Evolutionary conservation across 2,113 vertebrate genomes (phyloP).

Genomic region (Proterorhinus semilunaris): DNA sequence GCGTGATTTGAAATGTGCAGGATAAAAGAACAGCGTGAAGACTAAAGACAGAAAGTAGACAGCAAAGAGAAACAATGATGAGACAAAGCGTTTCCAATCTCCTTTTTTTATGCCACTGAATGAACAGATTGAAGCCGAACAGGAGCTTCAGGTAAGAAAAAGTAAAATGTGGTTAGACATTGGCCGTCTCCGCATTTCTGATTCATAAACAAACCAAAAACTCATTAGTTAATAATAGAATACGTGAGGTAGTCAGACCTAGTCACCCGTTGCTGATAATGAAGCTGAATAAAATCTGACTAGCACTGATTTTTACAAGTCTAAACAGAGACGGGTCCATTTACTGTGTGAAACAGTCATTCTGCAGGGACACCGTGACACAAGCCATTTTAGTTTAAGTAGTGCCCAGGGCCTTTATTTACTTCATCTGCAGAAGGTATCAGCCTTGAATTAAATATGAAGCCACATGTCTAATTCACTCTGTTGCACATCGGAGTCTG

Average conservation of each 20-base stretch:
- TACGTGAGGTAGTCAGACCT: slow-evolving; percentile 38
- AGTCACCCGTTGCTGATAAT: slow-evolving; percentile 13
- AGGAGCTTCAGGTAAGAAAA: slow-evolving; percentile 25
- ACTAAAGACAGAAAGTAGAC: slow-evolving; percentile 34
- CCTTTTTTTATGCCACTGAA: slow-evolving; percentile 20
- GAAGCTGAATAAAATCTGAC: slow-evolving; percentile 26
- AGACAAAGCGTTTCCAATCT: slow-evolving; percentile 51
- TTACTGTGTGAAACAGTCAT: slow-evolving; percentile 5
- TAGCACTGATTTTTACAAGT: slow-evolving; percentile 12
- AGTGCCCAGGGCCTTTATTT: slow-evolving; percentile 13
- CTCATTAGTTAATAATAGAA: slow-evolving; percentile 46
- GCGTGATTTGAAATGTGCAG: slow-evolving; percentile 52
- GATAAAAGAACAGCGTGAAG: slow-evolving; percentile 30
- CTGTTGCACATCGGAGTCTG: background rate
- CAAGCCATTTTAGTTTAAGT: slow-evolving; percentile 5
- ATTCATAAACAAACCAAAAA: slow-evolving; percentile 60
- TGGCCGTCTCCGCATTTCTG: slow-evolving; percentile 44
- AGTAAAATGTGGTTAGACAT: slow-evolving; percentile 49
- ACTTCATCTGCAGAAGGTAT: slow-evolving; percentile 6
- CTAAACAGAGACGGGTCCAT: slow-evolving; percentile 1
- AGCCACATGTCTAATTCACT: slow-evolving; percentile 10
- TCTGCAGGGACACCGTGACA: background rate
- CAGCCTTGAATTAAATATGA: slow-evolving; percentile 13
- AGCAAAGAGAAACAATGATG: slow-evolving; percentile 31
- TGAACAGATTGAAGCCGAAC: slow-evolving; percentile 25